Base-by-base conservation (phyloP, 2,797 vertebrate genomes). In the Chrosomus eos region DNA sequence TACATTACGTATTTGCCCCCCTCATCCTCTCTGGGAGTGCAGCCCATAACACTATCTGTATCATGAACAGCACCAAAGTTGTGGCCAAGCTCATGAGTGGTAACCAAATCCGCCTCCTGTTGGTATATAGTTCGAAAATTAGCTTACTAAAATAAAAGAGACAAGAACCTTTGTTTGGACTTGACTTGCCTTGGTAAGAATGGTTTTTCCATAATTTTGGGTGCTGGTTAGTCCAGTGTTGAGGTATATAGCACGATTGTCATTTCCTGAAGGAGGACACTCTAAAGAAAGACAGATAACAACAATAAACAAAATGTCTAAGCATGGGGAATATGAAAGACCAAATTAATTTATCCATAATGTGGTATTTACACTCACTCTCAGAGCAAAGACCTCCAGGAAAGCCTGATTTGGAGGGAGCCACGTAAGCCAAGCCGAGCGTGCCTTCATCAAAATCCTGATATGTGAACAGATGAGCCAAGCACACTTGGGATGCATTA, bases 161-260 rank as follows among this genome's bases (percentile, higher is more conserved):
- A 64, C 19, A n/a, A 19, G 43, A 10, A 28, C 18, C 43, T 62
- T 13, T 28, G 13, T 51, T 80, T 67, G 33, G 16, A 43, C 5
- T 71, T 23, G 43, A 85, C 88, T 62, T 80, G 97, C 98, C 97
- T 99, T 99, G 14, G 98, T 99, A 68, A 99, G 96, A 90, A 99
- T 99, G 88, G 98, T 99, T 93, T 99, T 99, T 48, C 98, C 98
- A 11, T 99, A 99, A 91, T 99, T 99, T 93, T 97, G 98, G 43
- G 98, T 99, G 94, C 97, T 99, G 89, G 98, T 99, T 89, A 99
- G 93, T 48, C 98, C 98, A 18, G 98, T 99, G 94, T 99, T 99
- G 72, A 99, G 92, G 90, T 96, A 99, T 87, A 98, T 95, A n/a
- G 92, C 87, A 62, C 94, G 95, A 0, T 95, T 96, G 84, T 93